phyloP scores from a whole-genome alignment of 1,140 invertebrate genomes.

The Doryteuthis pealeii region DNA sequence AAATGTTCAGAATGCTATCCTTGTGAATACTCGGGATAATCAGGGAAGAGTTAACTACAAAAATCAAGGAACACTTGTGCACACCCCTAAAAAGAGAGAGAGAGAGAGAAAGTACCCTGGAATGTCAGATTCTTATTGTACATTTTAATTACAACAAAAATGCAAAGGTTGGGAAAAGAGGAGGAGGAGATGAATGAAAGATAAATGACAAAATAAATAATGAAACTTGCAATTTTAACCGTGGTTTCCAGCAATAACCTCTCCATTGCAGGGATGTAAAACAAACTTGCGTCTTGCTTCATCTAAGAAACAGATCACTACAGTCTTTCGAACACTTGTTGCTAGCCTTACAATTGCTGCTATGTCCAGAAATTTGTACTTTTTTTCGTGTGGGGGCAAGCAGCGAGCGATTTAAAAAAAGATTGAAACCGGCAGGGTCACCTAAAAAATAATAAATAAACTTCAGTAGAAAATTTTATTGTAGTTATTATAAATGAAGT shows the following conservation, averaged over 20 bases:
- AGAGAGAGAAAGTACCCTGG: no score
- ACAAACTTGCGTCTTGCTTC: constrained; percentile 30
- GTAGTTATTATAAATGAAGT: no score
- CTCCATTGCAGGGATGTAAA: constrained; percentile 56
- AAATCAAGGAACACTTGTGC: no score
- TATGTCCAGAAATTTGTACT: constrained; percentile 51
- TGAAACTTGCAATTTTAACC: neutral
- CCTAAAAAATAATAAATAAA: constrained; percentile 49
- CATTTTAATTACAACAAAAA: neutral
- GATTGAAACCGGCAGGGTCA: constrained; percentile 57
- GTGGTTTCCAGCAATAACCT: constrained; percentile 39
- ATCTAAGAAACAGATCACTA: constrained; percentile 47
- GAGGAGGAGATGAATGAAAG: no score
- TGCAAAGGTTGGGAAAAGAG: neutral
- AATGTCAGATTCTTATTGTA: constrained; percentile 12
- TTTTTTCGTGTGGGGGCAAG: constrained; percentile 33
- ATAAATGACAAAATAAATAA: neutral
- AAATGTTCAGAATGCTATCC: no score
- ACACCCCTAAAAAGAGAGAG: no score
- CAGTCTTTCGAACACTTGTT: constrained; percentile 56
- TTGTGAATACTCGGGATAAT: no score
- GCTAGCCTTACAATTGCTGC: constrained; percentile 51
- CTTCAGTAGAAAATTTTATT: no score
- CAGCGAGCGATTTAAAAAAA: constrained; percentile 60
- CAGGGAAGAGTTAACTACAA: no score